A percentile compares a stretch with the other conserved stretches of the same genome.
Conservation (phyloP, 2,888 invertebrate species). For the Linyphia triangularis region DNA sequence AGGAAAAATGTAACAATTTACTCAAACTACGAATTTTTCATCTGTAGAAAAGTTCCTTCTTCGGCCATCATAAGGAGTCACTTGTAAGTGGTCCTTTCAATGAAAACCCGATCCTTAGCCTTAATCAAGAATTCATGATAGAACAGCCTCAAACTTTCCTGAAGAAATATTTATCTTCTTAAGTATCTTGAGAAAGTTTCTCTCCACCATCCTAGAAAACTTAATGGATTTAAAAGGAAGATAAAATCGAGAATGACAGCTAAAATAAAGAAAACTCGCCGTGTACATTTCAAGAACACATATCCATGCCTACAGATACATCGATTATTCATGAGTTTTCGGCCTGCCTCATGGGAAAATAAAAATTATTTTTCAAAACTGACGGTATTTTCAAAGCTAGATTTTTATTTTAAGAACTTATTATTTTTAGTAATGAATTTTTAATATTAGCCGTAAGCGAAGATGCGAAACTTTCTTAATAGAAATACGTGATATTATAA, state of each 20-base stretch:
- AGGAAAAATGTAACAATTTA: too few species aligned
- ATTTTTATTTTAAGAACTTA: too few species aligned
- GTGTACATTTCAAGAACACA: constrained; percentile 27
- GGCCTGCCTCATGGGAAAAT: background rate
- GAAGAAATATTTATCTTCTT: constrained; percentile 53
- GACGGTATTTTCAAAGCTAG: background rate
- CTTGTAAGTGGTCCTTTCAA: too few species aligned
- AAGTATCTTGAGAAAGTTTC: constrained; percentile 48
- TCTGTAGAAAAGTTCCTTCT: constrained; percentile 12
- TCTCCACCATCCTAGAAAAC: constrained; percentile 6
- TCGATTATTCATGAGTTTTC: constrained; percentile 39
- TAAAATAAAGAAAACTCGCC: constrained; percentile 29
- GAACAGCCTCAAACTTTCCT: constrained; percentile 29
- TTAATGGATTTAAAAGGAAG: constrained; percentile 46
- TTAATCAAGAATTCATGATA: constrained; percentile 51
- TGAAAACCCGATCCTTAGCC: constrained; percentile 23
- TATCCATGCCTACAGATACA: background rate
- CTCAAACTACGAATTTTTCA: too few species aligned
- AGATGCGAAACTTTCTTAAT: too few species aligned
- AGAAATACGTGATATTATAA: too few species aligned
- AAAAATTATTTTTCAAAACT: constrained; percentile 28
- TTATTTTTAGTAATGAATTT: too few species aligned
- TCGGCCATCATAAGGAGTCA: background rate
- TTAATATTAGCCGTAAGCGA: too few species aligned
- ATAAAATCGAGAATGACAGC: constrained; percentile 24